These are phyloP conservation scores for Globodera ellingtonae DNA, from an alignment of 1,140 invertebrate species.

Conservation along the genomic window DNA sequence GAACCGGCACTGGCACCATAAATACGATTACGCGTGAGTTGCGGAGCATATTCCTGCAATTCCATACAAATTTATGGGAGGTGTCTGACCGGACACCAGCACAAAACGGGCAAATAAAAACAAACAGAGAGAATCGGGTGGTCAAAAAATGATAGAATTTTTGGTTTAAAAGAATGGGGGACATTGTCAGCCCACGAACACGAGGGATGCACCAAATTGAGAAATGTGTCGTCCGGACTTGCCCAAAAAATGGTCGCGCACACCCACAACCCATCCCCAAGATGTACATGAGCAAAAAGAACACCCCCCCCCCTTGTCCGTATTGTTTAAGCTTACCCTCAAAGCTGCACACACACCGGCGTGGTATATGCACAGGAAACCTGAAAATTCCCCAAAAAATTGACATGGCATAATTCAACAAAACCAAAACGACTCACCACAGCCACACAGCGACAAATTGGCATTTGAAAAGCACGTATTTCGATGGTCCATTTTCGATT, in stretches of 20 bases:
- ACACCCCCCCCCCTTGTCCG: too few species aligned
- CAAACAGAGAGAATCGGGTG: too few species aligned
- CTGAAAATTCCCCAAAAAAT: background rate
- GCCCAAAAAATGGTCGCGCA: too few species aligned
- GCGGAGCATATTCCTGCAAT: slow-evolving; percentile 83
- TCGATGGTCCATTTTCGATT: slow-evolving; percentile 11
- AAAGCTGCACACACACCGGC: slow-evolving; percentile 82
- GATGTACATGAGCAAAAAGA: background rate
- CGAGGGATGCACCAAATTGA: too few species aligned
- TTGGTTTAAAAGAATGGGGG: too few species aligned
- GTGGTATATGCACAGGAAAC: slow-evolving; percentile 41
- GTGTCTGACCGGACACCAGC: too few species aligned
- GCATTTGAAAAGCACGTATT: slow-evolving; percentile 22
- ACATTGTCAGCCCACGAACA: too few species aligned
- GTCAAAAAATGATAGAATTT: too few species aligned
- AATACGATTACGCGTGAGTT: slow-evolving; percentile 88
- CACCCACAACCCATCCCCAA: too few species aligned
- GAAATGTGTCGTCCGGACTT: too few species aligned
- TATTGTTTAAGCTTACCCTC: slow-evolving; percentile 13
- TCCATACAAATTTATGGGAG: background rate
- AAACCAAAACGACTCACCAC: background rate
- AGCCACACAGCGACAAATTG: slow-evolving; percentile 23
- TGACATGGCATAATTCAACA: background rate
- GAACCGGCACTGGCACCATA: slow-evolving; percentile 94
- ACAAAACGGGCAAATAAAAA: too few species aligned